Conservation (phyloP, 2,888 invertebrate genomes). For the Drosophila quinaria region DNA sequence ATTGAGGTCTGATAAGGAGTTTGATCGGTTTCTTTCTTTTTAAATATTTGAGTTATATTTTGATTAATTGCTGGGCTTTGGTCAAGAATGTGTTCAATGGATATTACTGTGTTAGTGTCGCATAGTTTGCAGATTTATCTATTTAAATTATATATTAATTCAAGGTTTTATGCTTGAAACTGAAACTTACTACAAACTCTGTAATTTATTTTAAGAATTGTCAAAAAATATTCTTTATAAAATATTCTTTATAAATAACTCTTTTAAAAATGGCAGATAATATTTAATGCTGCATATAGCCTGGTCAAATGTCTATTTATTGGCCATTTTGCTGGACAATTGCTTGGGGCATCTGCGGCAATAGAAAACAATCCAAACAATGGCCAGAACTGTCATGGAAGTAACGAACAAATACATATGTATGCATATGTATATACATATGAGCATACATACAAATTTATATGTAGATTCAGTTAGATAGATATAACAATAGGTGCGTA, state of each 20-base stretch:
- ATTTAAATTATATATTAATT: too few species aligned
- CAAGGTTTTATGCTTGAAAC: too few species aligned
- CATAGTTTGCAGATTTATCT: too few species aligned
- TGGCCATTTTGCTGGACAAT: constrained; percentile 8
- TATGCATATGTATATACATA: neutral
- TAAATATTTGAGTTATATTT: too few species aligned
- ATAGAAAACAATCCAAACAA: constrained; percentile 52
- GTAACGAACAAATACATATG: constrained; percentile 4
- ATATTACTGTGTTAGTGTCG: too few species aligned
- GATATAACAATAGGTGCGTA: constrained; percentile 20
- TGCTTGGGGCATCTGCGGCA: constrained; percentile 35
- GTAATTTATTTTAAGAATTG: too few species aligned
- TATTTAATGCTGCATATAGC: constrained; percentile 2
- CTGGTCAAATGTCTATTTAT: neutral
- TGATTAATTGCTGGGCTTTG: too few species aligned
- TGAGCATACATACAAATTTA: too few species aligned
- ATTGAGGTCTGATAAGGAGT: too few species aligned
- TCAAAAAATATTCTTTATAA: neutral
- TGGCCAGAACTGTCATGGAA: constrained; percentile 39
- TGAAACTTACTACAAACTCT: too few species aligned
- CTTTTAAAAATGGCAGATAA: neutral
- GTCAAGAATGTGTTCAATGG: too few species aligned
- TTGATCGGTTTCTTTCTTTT: too few species aligned
- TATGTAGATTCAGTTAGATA: neutral
- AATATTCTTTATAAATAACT: neutral